Percentiles rank a stretch among this genome's conserved stretches.
These are phyloP conservation scores for Phengaris alcon DNA, from an alignment of 2,888 invertebrate genomes.

Conservation along the genomic window DNA sequence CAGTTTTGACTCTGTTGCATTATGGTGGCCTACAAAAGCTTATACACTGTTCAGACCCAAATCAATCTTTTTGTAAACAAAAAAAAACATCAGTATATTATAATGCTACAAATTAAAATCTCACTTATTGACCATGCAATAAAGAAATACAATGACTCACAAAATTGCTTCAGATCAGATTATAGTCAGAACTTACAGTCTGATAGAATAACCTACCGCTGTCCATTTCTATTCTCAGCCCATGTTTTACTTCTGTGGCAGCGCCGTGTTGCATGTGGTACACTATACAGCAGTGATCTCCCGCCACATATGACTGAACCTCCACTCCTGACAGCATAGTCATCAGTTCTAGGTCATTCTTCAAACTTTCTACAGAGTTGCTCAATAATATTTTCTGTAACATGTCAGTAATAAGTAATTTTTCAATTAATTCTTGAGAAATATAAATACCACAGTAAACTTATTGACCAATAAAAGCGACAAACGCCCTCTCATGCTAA, in stretches of 20 bases:
- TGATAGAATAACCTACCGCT: constrained; percentile 47
- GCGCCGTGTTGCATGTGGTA: constrained; percentile 63
- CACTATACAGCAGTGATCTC: constrained; percentile 60
- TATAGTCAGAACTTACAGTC: not conserved
- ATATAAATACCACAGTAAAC: not conserved
- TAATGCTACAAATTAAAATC: too few species aligned
- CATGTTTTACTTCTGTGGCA: constrained; percentile 53
- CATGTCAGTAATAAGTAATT: not conserved
- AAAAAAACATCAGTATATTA: too few species aligned
- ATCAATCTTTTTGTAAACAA: too few species aligned
- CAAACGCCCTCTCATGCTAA: too few species aligned
- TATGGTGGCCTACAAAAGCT: too few species aligned
- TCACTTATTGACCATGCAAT: too few species aligned
- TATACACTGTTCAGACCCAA: too few species aligned
- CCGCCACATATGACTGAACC: constrained; percentile 57
- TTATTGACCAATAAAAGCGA: too few species aligned
- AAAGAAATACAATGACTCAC: too few species aligned
- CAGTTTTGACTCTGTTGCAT: too few species aligned
- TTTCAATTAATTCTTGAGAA: not conserved
- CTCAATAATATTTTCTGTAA: constrained; percentile 56
- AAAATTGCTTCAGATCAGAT: too few species aligned
- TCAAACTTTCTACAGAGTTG: constrained; percentile 52
- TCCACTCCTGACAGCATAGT: constrained; percentile 61
- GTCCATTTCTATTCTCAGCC: constrained; percentile 58
- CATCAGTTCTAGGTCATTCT: constrained; percentile 53